These are phyloP conservation scores for Drosophila aff. DNA, from an alignment of 1,140 invertebrate species.

Conservation along the genomic window DNA sequence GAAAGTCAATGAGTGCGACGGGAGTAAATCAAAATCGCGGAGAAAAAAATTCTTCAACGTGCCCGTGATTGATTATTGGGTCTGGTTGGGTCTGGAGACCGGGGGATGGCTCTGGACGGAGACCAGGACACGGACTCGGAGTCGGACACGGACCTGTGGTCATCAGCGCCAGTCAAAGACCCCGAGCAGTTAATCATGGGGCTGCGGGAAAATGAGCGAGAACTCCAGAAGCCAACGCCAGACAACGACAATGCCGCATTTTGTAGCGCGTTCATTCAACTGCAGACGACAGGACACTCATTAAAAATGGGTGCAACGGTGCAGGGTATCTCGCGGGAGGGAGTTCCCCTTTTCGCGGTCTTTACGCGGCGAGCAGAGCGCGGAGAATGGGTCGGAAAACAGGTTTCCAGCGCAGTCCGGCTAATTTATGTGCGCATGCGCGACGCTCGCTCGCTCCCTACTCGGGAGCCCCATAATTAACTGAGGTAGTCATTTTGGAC, in stretches of 20 bases:
- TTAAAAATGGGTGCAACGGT: conserved; percentile 81
- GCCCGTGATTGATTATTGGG: conserved; percentile 74
- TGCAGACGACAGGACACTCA: conserved; percentile 83
- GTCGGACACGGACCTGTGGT: conserved; percentile 22
- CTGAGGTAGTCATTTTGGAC: conserved; percentile 85
- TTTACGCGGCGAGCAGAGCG: conserved; percentile 52
- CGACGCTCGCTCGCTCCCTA: conserved; percentile 82
- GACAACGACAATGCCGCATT: conserved; percentile 49
- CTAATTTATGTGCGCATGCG: conserved; percentile 81
- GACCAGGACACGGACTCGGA: not conserved
- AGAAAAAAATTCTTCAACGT: conserved; percentile 72
- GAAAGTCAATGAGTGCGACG: conserved; percentile 76
- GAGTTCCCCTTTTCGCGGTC: conserved; percentile 59
- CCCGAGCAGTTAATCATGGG: conserved; percentile 75
- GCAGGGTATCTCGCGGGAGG: conserved; percentile 35
- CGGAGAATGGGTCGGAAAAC: conserved; percentile 31
- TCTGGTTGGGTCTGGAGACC: conserved; percentile 14
- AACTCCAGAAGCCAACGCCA: conserved; percentile 73
- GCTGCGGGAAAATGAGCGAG: conserved; percentile 60
- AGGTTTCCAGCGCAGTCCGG: conserved; percentile 57
- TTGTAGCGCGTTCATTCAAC: conserved; percentile 78
- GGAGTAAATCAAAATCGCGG: conserved; percentile 44
- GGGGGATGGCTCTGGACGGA: conserved; percentile 1
- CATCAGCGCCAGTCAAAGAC: conserved; percentile 79
- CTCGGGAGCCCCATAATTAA: conserved; percentile 85